These are phyloP conservation scores for Diogma glabrata DNA, from an alignment of 2,888 invertebrate genomes.

Conservation along the genomic window DNA sequence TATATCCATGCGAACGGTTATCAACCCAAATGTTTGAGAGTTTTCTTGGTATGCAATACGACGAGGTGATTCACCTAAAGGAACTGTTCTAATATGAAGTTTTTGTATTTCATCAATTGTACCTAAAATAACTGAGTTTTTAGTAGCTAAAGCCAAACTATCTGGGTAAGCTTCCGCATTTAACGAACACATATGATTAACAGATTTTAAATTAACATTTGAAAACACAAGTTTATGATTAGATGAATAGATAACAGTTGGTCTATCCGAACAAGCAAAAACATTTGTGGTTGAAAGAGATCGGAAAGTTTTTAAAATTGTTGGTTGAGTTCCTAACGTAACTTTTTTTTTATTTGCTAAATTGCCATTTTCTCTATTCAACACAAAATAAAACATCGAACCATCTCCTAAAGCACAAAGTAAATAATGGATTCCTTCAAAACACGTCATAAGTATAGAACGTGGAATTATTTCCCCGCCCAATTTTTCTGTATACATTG, in stretches of 20 bases:
- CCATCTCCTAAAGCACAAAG: conserved; percentile 95
- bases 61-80: conserved; percentile 86
- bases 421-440: conserved; percentile 83
- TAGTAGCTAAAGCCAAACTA: conserved; percentile 42
- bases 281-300: conserved; percentile 89
- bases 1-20: conserved; percentile 81
- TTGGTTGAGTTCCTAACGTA: conserved; percentile 94
- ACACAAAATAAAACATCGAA: conserved; percentile 89
- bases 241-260: conserved; percentile 98
- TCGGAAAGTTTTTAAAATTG: conserved; percentile 79
- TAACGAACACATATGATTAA: conserved; percentile 95
- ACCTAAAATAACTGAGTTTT: conserved; percentile 62
- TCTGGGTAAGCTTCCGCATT: conserved; percentile 93
- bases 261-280: conserved; percentile 97
- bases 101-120: conserved; percentile 99
- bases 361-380: conserved; percentile 62
- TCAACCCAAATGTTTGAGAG: conserved; percentile 88
- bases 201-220: conserved; percentile 91
- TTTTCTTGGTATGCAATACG: conserved; percentile 91
- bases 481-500: conserved; percentile 75
- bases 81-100: conserved; percentile 90
- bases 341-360: conserved; percentile 88
- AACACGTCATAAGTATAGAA: conserved; percentile 86
- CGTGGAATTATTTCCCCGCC: conserved; percentile 95
- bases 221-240: conserved; percentile 97